Percentiles rank a stretch among this genome's conserved stretches.
Conservation (phyloP, 2,113 vertebrate genomes). For the Anoplopoma fimbria region DNA sequence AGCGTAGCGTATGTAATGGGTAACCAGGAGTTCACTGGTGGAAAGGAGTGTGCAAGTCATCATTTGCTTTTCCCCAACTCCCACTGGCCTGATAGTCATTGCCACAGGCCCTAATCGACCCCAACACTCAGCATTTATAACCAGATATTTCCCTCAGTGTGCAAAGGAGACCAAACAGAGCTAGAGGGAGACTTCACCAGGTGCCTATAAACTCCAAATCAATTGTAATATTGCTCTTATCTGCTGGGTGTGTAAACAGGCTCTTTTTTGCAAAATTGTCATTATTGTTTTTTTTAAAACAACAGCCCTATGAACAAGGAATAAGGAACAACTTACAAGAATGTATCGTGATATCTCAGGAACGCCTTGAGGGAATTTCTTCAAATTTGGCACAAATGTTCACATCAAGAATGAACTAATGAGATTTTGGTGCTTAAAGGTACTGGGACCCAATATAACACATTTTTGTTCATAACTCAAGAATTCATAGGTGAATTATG, state of each 20-base stretch:
- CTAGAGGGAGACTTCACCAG: not conserved
- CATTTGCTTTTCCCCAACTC: conserved; percentile 18
- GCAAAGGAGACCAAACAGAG: not conserved
- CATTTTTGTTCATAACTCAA: no score
- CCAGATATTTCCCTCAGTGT: not conserved
- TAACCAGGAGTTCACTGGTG: conserved; percentile 60
- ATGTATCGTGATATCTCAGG: not conserved
- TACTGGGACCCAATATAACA: not conserved
- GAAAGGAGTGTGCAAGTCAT: conserved; percentile 38
- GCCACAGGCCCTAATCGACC: not conserved
- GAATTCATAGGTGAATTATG: no score
- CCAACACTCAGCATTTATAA: not conserved
- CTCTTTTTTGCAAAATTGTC: not conserved
- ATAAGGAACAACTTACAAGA: no score
- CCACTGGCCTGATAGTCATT: conserved; percentile 4
- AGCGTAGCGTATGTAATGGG: conserved; percentile 42
- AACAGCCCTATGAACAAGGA: no score
- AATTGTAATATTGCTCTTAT: not conserved
- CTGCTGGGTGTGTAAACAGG: not conserved
- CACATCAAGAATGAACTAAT: no score
- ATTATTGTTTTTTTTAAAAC: not conserved
- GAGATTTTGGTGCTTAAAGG: no score
- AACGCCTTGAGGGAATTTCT: not conserved
- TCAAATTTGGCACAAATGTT: not conserved
- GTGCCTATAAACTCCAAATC: not conserved